Percentiles rank a stretch among this genome's conserved stretches.
phyloP scores from a whole-genome alignment of 2,113 vertebrate genomes.

The Vombatus ursinus region DNA sequence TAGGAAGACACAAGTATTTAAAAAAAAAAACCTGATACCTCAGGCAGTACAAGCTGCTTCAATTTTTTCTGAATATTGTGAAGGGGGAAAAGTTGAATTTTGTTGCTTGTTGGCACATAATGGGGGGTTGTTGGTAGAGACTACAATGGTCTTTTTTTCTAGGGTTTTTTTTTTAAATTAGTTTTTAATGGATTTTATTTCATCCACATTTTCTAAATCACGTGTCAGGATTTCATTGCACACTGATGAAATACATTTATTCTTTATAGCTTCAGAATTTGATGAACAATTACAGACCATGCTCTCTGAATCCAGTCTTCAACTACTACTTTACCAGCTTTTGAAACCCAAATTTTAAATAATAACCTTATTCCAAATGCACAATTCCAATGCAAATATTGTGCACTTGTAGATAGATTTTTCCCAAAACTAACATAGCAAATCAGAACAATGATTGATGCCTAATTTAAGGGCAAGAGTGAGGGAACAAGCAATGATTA shows the following conservation, averaged over 20 bases:
- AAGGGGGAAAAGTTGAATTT: neutral
- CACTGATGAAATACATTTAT: conserved; percentile 51
- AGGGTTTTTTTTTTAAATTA: no score
- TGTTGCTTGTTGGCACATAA: neutral
- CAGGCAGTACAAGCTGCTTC: neutral
- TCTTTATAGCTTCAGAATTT: conserved; percentile 56
- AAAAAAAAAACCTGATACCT: neutral
- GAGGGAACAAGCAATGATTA: conserved; percentile 41
- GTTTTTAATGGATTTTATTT: conserved; percentile 69
- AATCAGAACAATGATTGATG: conserved; percentile 49
- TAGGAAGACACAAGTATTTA: neutral
- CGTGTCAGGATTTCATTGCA: conserved; percentile 59
- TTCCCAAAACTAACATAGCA: conserved; percentile 52
- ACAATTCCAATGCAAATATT: conserved; percentile 35
- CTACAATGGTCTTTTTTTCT: neutral
- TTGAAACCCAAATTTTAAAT: conserved; percentile 27
- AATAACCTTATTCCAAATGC: conserved; percentile 9
- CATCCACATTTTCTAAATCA: conserved; percentile 71
- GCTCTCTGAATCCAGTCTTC: conserved; percentile 50
- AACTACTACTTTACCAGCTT: conserved; percentile 37
- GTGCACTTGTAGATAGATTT: conserved; percentile 16
- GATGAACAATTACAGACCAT: conserved; percentile 49
- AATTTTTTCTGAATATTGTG: neutral
- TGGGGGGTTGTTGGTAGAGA: neutral
- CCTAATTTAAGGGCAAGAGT: conserved; percentile 22